These are phyloP conservation scores for Sebastes paucispinis DNA, from an alignment of 2,797 vertebrate genomes.

Conservation along the genomic window DNA sequence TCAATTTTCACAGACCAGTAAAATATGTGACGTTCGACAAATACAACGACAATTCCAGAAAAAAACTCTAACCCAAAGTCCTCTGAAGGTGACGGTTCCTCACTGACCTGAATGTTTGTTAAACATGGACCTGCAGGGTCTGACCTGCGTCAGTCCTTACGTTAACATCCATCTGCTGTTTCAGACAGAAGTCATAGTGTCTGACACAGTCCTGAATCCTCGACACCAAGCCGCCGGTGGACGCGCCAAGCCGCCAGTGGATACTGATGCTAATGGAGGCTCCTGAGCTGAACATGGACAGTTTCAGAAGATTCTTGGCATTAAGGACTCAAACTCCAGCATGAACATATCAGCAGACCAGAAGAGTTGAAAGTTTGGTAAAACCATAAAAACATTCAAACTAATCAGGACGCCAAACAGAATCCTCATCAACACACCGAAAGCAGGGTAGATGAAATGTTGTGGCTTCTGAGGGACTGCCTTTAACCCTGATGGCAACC, in stretches of 20 bases:
- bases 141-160: background rate
- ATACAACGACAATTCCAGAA: background rate
- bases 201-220: background rate
- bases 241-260: no score
- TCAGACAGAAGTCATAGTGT: background rate
- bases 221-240: background rate
- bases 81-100: background rate
- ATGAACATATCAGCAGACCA: background rate
- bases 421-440: no score
- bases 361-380: no score
- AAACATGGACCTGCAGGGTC: background rate
- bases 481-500: background rate
- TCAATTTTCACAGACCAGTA: background rate
- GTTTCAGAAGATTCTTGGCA: no score
- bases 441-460: background rate
- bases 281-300: no score
- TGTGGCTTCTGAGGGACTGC: no score
- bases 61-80: background rate
- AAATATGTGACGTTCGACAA: background rate
- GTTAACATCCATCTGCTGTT: background rate
- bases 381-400: no score
- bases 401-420: no score
- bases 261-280: no score
- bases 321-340: no score
- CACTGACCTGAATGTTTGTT: background rate